Evolutionary conservation across 2,888 invertebrate species (phyloP).

Genomic region (Calliphora vomitoria): DNA sequence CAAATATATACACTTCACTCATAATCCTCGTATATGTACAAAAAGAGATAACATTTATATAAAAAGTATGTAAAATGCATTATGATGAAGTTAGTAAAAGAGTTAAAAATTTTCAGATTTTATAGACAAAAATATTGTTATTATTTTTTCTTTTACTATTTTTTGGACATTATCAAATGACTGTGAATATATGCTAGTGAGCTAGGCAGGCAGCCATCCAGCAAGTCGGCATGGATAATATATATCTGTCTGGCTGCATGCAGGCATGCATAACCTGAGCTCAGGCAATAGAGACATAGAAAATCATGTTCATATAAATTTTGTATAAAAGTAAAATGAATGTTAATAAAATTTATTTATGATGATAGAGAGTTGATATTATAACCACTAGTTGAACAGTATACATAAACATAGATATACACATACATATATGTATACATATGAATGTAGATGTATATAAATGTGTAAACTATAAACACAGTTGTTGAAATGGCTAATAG

Average conservation of each 20-base stretch:
- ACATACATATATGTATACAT: background rate
- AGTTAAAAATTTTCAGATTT: conserved; percentile 25
- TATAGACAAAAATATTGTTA: conserved; percentile 3
- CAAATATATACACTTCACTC: background rate
- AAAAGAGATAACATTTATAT: background rate
- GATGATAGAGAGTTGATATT: conserved; percentile 36
- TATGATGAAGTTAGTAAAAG: conserved; percentile 17
- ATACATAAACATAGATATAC: background rate
- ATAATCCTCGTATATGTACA: background rate
- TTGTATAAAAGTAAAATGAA: conserved; percentile 24
- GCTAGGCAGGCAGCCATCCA: background rate
- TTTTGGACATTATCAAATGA: conserved; percentile 44
- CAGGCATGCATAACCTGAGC: conserved; percentile 25
- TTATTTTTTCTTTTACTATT: background rate
- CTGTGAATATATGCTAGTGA: conserved; percentile 21
- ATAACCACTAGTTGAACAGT: conserved; percentile 63
- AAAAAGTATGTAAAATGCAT: conserved; percentile 25
- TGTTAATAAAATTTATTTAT: conserved; percentile 32
- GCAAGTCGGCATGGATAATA: conserved; percentile 24
- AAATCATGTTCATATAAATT: conserved; percentile 38
- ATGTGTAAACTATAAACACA: conserved; percentile 41
- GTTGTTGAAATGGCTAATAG: conserved; percentile 56
- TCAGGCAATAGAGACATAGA: conserved; percentile 35
- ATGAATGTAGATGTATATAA: background rate
- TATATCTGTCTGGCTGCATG: background rate